Percentiles rank a stretch among this genome's conserved stretches.
Evolutionary conservation across 1,140 invertebrate species (phyloP).

Genomic region (Brachionus koreanus): DNA sequence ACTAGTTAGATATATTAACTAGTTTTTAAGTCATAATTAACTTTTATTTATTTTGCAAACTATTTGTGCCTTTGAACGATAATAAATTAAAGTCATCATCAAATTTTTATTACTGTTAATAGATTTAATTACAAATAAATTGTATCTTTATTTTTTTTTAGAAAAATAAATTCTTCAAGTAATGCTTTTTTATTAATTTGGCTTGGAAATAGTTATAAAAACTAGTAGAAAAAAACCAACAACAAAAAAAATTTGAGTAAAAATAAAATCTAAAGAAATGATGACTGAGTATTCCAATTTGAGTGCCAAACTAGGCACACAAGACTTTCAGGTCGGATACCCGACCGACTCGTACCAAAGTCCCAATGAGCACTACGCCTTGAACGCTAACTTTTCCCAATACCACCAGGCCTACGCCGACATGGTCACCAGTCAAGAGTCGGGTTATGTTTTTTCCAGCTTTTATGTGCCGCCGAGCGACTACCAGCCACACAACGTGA

Average conservation of each 20-base stretch:
- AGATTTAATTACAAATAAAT: slow-evolving; percentile 37
- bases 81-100: slow-evolving; percentile 41
- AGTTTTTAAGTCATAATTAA: slow-evolving; percentile 29
- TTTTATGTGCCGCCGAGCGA: neutral
- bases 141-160: slow-evolving; percentile 38
- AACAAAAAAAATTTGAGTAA: neutral
- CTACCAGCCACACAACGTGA: neutral
- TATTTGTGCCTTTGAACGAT: slow-evolving; percentile 27
- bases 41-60: neutral
- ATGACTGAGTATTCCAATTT: slow-evolving; percentile 31
- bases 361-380: neutral
- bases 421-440: neutral
- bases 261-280: neutral
- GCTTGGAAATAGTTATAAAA: neutral
- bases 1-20: neutral
- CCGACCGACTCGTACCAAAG: neutral
- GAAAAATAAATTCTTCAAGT: slow-evolving; percentile 5
- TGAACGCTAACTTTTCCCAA: neutral
- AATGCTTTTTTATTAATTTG: slow-evolving; percentile 36
- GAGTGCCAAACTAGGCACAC: neutral
- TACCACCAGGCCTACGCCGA: slow-evolving; percentile 22
- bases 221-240: neutral
- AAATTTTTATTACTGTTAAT: neutral
- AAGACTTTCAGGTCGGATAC: slow-evolving; percentile 11
- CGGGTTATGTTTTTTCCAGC: neutral